A percentile compares a stretch with the other conserved stretches of the same genome.
These are phyloP conservation scores for Hemibates koningsi DNA, from an alignment of 2,113 vertebrate genomes.

Conservation along the genomic window DNA sequence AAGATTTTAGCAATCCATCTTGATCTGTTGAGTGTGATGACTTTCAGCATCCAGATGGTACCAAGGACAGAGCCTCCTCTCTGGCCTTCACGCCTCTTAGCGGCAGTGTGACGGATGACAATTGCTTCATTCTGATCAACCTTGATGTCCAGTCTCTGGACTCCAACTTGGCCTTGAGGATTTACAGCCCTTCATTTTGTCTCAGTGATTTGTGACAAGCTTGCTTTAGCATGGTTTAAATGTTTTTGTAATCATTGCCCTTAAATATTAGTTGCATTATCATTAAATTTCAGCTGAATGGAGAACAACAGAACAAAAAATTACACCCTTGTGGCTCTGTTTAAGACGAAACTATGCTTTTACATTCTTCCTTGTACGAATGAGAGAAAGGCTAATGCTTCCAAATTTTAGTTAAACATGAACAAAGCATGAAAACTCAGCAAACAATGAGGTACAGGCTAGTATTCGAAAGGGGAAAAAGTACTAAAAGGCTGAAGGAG, in stretches of 20 bases:
- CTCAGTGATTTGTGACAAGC: not conserved
- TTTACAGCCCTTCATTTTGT: not conserved
- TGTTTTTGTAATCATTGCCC: not conserved
- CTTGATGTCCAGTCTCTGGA: not conserved
- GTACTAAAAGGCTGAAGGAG: not conserved
- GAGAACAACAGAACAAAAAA: not conserved
- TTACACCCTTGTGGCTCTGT: not conserved
- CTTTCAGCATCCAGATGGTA: constrained; percentile 11
- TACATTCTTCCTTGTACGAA: not conserved
- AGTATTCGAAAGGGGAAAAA: not conserved
- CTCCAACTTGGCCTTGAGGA: not conserved
- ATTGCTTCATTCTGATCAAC: not conserved
- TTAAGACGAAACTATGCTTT: not conserved
- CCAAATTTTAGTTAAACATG: not conserved
- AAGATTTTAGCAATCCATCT: constrained; percentile 43
- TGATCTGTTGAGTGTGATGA: constrained; percentile 26
- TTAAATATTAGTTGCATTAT: not conserved
- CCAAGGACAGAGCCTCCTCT: constrained; percentile 19
- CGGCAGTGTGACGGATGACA: constrained; percentile 1
- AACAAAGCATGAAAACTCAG: not conserved
- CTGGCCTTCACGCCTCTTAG: not conserved
- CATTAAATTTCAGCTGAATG: not conserved
- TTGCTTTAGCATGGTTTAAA: not conserved
- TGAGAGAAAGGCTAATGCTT: not conserved
- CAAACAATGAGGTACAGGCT: not conserved